Conservation (phyloP, 2,888 invertebrate species). For the Lucinisca nassula region DNA sequence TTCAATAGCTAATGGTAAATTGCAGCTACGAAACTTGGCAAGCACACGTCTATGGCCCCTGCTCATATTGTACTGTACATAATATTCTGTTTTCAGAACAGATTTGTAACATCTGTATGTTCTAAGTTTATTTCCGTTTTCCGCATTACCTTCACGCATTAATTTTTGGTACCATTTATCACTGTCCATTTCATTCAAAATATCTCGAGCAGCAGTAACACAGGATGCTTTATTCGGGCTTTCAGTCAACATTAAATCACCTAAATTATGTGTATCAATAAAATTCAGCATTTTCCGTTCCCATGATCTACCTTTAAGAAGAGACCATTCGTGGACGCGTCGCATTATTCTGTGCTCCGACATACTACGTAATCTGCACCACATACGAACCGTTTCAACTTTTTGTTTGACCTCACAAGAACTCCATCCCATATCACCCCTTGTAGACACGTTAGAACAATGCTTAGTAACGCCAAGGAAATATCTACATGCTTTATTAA, state of each 20-base stretch:
- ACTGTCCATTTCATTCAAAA: background rate
- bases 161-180: background rate
- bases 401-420: background rate
- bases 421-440: conserved; percentile 3
- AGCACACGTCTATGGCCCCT: background rate
- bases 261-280: background rate
- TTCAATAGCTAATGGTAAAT: conserved; percentile 2
- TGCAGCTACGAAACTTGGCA: background rate
- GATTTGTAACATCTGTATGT: conserved; percentile 6
- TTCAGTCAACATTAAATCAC: background rate
- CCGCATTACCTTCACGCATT: background rate
- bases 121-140: background rate
- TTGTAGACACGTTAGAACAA: background rate
- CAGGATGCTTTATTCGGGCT: background rate
- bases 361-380: too few species aligned
- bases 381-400: background rate
- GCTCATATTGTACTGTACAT: background rate
- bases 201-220: background rate
- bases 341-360: too few species aligned
- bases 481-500: background rate
- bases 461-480: conserved; percentile 5
- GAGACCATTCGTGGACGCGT: background rate
- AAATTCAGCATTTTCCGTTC: background rate
- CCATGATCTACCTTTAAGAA: background rate
- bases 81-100: conserved; percentile 5